phyloP scores from a whole-genome alignment of 2,113 vertebrate species.

The Thinocorus orbignyianus region DNA sequence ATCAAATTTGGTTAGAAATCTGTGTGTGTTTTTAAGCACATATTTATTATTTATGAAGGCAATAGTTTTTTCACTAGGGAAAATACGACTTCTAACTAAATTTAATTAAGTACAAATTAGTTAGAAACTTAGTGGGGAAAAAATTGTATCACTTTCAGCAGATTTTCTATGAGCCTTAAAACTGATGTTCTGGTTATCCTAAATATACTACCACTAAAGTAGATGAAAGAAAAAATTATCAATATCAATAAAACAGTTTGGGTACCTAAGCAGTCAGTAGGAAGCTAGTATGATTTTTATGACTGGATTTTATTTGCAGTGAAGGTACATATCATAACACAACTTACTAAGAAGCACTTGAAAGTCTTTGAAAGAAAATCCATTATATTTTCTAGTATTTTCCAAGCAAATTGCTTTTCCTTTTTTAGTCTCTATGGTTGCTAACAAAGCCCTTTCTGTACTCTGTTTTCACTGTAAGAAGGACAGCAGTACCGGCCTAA shows the following conservation, averaged over 20 bases:
- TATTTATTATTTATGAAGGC: background rate
- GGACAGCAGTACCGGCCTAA: background rate
- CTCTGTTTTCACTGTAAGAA: background rate
- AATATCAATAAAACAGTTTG: background rate
- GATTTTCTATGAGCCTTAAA: background rate
- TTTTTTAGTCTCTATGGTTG: background rate
- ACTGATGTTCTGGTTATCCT: background rate
- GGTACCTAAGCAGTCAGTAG: background rate
- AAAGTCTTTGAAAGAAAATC: background rate
- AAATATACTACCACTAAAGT: background rate
- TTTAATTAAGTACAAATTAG: background rate
- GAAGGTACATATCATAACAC: background rate
- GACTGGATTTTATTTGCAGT: background rate
- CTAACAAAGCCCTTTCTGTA: background rate
- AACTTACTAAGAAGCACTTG: background rate
- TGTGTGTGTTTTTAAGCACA: background rate
- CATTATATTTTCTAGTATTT: background rate
- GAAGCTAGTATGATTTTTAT: background rate
- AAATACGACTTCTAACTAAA: background rate
- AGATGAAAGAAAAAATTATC: background rate
- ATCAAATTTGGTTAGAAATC: background rate
- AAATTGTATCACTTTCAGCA: background rate
- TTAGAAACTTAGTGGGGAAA: background rate
- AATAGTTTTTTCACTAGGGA: background rate
- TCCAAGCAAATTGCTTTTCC: background rate